Conservation (phyloP, 2,888 invertebrate genomes). For the Hemaris fuciformis region DNA sequence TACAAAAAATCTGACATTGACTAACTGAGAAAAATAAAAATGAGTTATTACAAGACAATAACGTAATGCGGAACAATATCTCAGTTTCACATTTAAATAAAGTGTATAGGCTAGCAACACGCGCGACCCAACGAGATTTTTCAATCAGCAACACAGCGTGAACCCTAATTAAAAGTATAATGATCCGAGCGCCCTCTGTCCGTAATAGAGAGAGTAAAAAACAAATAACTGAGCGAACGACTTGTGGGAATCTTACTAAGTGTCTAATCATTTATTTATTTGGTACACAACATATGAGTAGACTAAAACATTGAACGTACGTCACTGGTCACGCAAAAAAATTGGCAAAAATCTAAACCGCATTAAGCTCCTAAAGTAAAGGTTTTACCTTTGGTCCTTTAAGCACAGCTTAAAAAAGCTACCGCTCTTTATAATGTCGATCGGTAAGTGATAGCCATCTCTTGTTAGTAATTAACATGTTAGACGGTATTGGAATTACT, state of each 20-base stretch:
- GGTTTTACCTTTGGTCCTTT: no score
- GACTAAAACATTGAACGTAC: no score
- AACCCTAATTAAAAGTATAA: slow-evolving; percentile 51
- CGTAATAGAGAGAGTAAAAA: slow-evolving; percentile 10
- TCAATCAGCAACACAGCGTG: slow-evolving; percentile 56
- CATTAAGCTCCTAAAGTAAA: no score
- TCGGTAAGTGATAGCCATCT: no score
- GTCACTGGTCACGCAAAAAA: no score
- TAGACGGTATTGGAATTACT: no score
- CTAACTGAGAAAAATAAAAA: not conserved
- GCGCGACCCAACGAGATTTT: slow-evolving; percentile 37
- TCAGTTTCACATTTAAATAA: slow-evolving; percentile 13
- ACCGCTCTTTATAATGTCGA: no score
- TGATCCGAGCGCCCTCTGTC: slow-evolving; percentile 15
- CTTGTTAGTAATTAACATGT: no score
- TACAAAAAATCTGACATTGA: not conserved
- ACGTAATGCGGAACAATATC: slow-evolving; percentile 17
- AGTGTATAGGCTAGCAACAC: slow-evolving; percentile 30
- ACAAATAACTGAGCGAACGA: not conserved
- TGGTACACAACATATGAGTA: no score
- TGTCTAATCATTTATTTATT: not conserved
- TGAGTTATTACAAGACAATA: slow-evolving; percentile 15
- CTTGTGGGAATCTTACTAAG: not conserved
- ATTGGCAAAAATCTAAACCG: no score
- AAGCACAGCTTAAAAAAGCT: no score